A percentile compares a stretch with the other conserved stretches of the same genome.
Conservation (phyloP, 2,888 invertebrate genomes). For the Lycocerus yunnanus region DNA sequence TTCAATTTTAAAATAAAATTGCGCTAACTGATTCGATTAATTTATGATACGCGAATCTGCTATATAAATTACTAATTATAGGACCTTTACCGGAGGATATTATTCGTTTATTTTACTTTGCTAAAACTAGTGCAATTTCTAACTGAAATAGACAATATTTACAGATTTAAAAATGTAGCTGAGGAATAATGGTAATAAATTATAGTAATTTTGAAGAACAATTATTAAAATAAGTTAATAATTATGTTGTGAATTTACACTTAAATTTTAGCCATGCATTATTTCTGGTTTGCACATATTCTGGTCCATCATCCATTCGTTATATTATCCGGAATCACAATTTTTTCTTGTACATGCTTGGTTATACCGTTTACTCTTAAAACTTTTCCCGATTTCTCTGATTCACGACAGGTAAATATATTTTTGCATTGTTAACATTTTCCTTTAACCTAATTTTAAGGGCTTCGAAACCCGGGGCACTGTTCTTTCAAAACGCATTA, state of each 20-base stretch:
- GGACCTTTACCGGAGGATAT: not conserved
- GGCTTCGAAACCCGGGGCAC: conserved; percentile 95
- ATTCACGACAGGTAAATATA: conserved; percentile 77
- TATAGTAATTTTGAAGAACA: not conserved
- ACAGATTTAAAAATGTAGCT: not conserved
- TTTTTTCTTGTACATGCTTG: conserved; percentile 68
- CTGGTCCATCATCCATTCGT: conserved; percentile 71
- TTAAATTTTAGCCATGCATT: conserved; percentile 39
- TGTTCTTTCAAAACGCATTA: conserved; percentile 74
- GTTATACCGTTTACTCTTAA: conserved; percentile 67
- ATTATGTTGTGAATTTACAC: not conserved
- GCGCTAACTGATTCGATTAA: too few relatives aligned
- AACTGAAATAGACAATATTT: not conserved
- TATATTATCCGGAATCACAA: conserved; percentile 65
- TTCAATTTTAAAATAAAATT: too few relatives aligned
- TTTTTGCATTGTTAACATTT: not conserved
- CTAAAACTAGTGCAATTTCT: not conserved
- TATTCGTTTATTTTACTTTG: not conserved
- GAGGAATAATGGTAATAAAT: not conserved
- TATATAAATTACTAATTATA: too few relatives aligned
- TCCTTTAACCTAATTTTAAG: conserved; percentile 51
- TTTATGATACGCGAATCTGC: too few relatives aligned
- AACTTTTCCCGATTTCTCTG: conserved; percentile 78
- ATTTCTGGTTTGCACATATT: conserved; percentile 67
- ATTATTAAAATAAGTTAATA: not conserved